phyloP scores from a whole-genome alignment of 2,888 invertebrate genomes.

The Ormia ochracea region DNA sequence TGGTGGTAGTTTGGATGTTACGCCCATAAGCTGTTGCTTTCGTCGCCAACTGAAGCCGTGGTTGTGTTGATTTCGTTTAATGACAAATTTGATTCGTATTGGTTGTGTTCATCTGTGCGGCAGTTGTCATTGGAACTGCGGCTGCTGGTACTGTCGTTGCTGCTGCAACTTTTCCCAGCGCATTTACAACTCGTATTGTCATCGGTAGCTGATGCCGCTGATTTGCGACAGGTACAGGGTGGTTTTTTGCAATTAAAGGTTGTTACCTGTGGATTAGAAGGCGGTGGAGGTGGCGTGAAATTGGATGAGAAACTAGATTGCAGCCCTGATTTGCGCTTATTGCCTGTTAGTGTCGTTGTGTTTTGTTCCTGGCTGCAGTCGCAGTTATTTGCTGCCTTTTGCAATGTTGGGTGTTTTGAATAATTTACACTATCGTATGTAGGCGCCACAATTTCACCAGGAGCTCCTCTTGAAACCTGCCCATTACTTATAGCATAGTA shows the following conservation, averaged over 20 bases:
- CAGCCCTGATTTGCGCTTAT: constrained; percentile 63
- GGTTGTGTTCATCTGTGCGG: constrained; percentile 69
- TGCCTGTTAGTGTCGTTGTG: constrained; percentile 56
- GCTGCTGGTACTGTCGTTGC: constrained; percentile 68
- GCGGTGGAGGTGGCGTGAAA: constrained; percentile 68
- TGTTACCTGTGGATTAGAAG: constrained; percentile 50
- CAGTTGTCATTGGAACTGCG: constrained; percentile 71
- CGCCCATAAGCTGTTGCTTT: constrained; percentile 72
- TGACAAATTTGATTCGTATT: constrained; percentile 74
- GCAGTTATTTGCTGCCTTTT: constrained; percentile 65
- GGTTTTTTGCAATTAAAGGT: constrained; percentile 74
- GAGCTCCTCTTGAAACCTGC: constrained; percentile 62
- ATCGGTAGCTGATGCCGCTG: constrained; percentile 40
- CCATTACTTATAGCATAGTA: constrained; percentile 68
- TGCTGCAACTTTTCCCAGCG: constrained; percentile 68
- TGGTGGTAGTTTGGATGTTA: constrained; percentile 67
- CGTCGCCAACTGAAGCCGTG: constrained; percentile 65
- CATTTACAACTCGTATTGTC: constrained; percentile 63
- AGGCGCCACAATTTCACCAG: constrained; percentile 61
- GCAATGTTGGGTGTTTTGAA: constrained; percentile 68
- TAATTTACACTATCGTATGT: constrained; percentile 73
- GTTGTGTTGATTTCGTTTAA: constrained; percentile 68
- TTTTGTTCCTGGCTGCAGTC: constrained; percentile 67
- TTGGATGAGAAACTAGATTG: constrained; percentile 75
- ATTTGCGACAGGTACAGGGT: constrained; percentile 49